Evolutionary conservation across 2,888 invertebrate genomes (phyloP), one percentile per base, ranked within the genome.

Genomic region (Dynastes tityus): DNA sequence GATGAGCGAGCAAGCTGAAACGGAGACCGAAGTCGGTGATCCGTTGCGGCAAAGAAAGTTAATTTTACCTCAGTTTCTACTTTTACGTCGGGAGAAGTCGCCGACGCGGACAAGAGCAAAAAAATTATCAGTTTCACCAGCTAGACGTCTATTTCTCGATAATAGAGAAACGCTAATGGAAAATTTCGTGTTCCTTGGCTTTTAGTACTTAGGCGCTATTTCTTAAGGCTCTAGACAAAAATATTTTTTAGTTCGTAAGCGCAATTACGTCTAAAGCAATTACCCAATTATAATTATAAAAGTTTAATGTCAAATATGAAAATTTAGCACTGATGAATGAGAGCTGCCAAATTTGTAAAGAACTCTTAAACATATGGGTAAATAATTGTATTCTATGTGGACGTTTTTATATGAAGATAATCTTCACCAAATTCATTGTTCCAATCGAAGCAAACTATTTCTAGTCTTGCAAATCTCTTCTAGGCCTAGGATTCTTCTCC

Each of bases 1-100:
- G 63, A 13, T 32, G 63, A 63, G 32, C 29, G 32, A 63, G 32
- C 29, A 51, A 68, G 51, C 29, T 49, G 68, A 68, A 63, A 63
- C 63, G 11, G 2, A 63, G 63, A 13, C n/a, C 32, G 11, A 32
- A 63, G 63, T 63, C 63, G 63, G 2, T 32, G 68, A 68, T 45
- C 68, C 68, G 68, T 68, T 68, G 29, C 51, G 51, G 68, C 6
- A 27, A 68, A 27, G 68, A 68, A 68, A 68, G 51, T 68, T 68
- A 63, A 49, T 68, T 68, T 51, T 29, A 68, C 68, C 16, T 51
- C 27, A 29, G 13, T 53, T 68, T 68, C 51, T 51, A 29, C 63
- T 63, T 63, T 63, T n/a, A n/a, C 13, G 29, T 29, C 9, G 68
- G 5, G 51, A 29, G 51, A n/a, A 53, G 22, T 29, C 51, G 49